Base-by-base conservation (phyloP, 2,113 vertebrate genomes). In the Mesocricetus auratus region DNA sequence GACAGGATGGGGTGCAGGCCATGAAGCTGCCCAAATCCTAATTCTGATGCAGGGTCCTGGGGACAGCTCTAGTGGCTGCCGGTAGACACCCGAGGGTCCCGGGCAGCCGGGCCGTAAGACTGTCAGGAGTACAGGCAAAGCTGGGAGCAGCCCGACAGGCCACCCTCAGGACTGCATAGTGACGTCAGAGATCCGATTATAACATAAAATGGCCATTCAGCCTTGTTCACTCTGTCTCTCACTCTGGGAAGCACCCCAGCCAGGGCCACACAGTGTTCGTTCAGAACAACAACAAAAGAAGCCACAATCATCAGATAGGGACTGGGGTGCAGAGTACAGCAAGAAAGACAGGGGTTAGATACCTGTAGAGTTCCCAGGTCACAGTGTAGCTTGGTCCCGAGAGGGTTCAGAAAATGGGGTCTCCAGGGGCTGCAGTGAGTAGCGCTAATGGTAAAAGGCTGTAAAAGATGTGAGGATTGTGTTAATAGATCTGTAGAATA, bases 281-380 rank as follows among this genome's bases (percentile, higher is more conserved):
- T 86, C 60, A 86, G 12, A 85, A 64, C 24, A 64, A 39, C 24
- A 42, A 21, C 33, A 4, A 21, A 90, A 71, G 91, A 90, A 96
- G 81, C 42, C 58, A 15, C 1, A 22, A 22, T 71, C n/a, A 39
- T 79, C 66, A 39, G 39, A 36, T 36, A 13, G 89, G 58, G 50
- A 21, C 9, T 22, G 16, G 21, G 7, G 13, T 69, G 83, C 42
- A 73, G 75, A 68, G 31, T 2, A 31, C 39, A 69, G 89, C 58
- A 75, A 50, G 73, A 66, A 50, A 96, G 69, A 33, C 1, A 10
- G 64, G 42, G 22, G 33, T 53, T 8, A 58, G 74, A 90, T 33
- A 50, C 56, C 33, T 8, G 42, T 68, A 53, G 62, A 64, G 24
- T 10, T 4, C 36, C 79, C 21, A 13, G 75, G 64, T 15, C 29